Conservation (phyloP, 2,113 vertebrate species). For the Dicentrarchus labrax region DNA sequence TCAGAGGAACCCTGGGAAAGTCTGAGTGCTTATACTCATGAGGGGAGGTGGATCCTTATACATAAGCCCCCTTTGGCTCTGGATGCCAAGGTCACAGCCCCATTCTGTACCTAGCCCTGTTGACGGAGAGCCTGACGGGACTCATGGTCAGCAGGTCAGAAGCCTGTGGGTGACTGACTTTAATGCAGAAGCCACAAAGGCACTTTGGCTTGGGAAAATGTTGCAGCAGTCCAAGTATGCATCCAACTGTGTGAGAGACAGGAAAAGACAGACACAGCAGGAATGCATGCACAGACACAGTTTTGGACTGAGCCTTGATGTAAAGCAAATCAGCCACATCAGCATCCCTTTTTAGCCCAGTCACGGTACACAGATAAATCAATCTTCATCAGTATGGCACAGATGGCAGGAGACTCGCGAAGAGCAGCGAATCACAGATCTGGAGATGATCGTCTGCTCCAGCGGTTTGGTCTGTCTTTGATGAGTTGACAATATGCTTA, state of each 20-base stretch:
- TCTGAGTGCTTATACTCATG: background rate
- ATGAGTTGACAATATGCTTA: slow-evolving; percentile 72
- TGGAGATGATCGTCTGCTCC: slow-evolving; percentile 40
- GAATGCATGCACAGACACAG: slow-evolving; percentile 36
- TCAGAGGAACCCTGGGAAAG: slow-evolving; percentile 22
- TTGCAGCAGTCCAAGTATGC: background rate
- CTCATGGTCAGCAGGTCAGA: slow-evolving; percentile 51
- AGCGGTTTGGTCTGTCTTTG: slow-evolving; percentile 38
- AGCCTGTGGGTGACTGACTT: slow-evolving; percentile 20
- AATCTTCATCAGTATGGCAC: slow-evolving; percentile 58
- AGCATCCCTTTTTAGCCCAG: slow-evolving; percentile 43
- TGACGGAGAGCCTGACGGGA: slow-evolving; percentile 17
- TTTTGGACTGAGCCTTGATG: slow-evolving; percentile 25
- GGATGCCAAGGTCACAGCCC: slow-evolving; percentile 43
- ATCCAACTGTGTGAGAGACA: slow-evolving; percentile 38
- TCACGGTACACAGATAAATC: slow-evolving; percentile 56
- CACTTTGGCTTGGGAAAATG: slow-evolving; percentile 22
- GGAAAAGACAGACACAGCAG: slow-evolving; percentile 7
- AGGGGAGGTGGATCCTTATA: background rate
- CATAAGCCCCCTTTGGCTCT: slow-evolving; percentile 17
- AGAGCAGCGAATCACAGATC: slow-evolving; percentile 30
- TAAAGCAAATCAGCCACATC: slow-evolving; percentile 43
- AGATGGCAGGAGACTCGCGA: slow-evolving; percentile 10
- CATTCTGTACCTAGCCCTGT: slow-evolving; percentile 26
- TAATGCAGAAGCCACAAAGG: slow-evolving; percentile 38